Base-by-base conservation (phyloP, 2,113 vertebrate species). In the Petromus typicus region DNA sequence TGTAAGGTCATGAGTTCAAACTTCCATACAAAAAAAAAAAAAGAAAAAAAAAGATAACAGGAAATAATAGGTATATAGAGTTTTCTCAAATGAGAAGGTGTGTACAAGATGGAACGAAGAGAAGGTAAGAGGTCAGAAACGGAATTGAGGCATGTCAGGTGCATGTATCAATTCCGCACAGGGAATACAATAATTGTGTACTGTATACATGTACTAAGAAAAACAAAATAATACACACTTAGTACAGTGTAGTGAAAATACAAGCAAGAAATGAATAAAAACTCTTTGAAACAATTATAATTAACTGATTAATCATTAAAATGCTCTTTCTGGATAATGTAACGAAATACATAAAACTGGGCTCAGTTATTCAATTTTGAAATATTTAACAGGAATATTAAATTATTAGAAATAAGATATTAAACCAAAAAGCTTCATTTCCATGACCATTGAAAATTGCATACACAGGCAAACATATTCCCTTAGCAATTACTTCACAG, bases 401-500 rank as follows among this genome's bases (percentile, higher is more conserved):
- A 96, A 87, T 5, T 0, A 75, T 45, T 67, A 95, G 20, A 2
- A 1, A n/a, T 87, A 0, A 18, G 91, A 32, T n/a, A 93, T 75
- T 66, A 96, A 94, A 30, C 56, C 92, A 48, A 32, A 96, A 40
- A 93, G 71, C 66, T 89, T 97, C 56, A 12, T 56, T 90, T 43
- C 43, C 91, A 71, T 85, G 63, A 66, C 25, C 43, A 34, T 63
- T 79, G 20, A 92, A 95, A 40, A n/a, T 80, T 94, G 30, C 23
- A 30, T 59, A 91, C 13, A 71, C 22, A 94, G 2, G 45, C 12
- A 90, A 73, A 88, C 96, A 75, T 93, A 59, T 89, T 89, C 76
- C 76, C 40, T 71, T 93, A 86, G 83, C 69, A 95, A 96, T 54
- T 89, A 88, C 95, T 96, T 86, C 97, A 95, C 95, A 89, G 13